Base-by-base conservation (phyloP, 2,797 vertebrate genomes). In the Sebastes diploproa region DNA sequence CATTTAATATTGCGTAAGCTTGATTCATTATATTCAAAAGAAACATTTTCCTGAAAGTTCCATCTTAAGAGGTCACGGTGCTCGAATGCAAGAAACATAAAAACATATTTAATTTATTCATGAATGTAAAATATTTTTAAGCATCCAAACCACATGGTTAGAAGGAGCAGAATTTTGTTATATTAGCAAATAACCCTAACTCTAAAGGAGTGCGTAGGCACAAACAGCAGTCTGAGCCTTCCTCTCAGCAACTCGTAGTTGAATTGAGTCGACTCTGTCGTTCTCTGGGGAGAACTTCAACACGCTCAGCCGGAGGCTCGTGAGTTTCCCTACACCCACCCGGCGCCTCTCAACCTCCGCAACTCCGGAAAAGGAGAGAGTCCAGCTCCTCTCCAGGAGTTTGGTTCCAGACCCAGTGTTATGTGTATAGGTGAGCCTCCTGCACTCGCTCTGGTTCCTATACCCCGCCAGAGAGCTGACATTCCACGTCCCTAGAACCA, bases 1-100 rank as follows among this genome's bases (percentile, higher is more conserved):
- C 46, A 56, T 88, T 78, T 81, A 67, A 70, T 78, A 12, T 18
- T 55, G 52, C 25, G 27, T 50, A 56, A 69, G 64, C 29, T 62
- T 75, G 58, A 82, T 80, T 88, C 50, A 80, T 84, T 74, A 29
- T 12, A 30, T 63, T 73, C 12, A 64, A 67, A 77, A 70, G 25
- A 78, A 84, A 55, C 42, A 29, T 74, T 68, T 81, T 68, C 7
- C 58, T 62, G 6, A 58, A 60, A 73, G 64, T 65, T 65, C 4
- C 3, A 64, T 77, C 54, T 60, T 55, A 38, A 20, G 29, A 56
- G 14, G 50, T 5, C 50, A 61, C 2, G 13, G 54, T 25, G 67
- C 32, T 38, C 7, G 30, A 67, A 61, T 30, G 65, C 65, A 32
- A 69, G 42, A 62, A 46, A 69, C n/a, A 60, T 2, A 38, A 14